Conservation (phyloP, 2,888 invertebrate genomes). For the Polia nebulosa region DNA sequence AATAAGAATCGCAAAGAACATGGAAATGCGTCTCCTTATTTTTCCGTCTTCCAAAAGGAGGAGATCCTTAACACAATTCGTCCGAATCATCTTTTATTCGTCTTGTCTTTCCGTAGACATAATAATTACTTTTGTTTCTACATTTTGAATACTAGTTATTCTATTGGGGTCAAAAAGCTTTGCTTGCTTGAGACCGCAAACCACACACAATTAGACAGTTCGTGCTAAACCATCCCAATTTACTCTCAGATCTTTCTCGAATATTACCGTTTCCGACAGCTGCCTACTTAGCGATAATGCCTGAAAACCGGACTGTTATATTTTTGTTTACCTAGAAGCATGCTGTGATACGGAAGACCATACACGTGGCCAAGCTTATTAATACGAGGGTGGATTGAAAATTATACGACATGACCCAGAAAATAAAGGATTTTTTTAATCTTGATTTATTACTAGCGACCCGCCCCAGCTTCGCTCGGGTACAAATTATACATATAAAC, state of each 20-base stretch:
- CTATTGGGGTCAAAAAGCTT: slow-evolving; percentile 37
- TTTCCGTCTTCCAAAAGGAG: too few relatives aligned
- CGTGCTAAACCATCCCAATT: slow-evolving; percentile 50
- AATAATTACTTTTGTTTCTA: slow-evolving; percentile 11
- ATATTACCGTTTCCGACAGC: slow-evolving; percentile 43
- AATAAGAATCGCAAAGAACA: too few relatives aligned
- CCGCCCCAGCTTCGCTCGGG: too few relatives aligned
- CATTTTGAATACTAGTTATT: slow-evolving; percentile 12
- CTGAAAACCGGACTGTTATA: slow-evolving; percentile 2
- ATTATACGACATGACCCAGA: too few relatives aligned
- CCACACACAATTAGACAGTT: slow-evolving; percentile 48
- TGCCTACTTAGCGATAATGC: slow-evolving; percentile 4
- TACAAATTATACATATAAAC: too few relatives aligned
- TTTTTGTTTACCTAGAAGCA: not conserved
- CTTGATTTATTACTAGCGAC: too few relatives aligned
- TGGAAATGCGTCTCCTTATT: too few relatives aligned
- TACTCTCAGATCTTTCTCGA: slow-evolving; percentile 25
- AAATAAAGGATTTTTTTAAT: too few relatives aligned
- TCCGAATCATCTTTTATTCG: too few relatives aligned
- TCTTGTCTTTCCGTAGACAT: not conserved
- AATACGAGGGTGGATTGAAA: too few relatives aligned
- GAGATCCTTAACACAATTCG: too few relatives aligned
- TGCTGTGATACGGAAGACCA: not conserved
- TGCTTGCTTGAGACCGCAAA: slow-evolving; percentile 38
- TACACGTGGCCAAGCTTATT: too few relatives aligned